These are phyloP conservation scores for Euplexia lucipara DNA, from an alignment of 2,888 invertebrate genomes.

Conservation along the genomic window DNA sequence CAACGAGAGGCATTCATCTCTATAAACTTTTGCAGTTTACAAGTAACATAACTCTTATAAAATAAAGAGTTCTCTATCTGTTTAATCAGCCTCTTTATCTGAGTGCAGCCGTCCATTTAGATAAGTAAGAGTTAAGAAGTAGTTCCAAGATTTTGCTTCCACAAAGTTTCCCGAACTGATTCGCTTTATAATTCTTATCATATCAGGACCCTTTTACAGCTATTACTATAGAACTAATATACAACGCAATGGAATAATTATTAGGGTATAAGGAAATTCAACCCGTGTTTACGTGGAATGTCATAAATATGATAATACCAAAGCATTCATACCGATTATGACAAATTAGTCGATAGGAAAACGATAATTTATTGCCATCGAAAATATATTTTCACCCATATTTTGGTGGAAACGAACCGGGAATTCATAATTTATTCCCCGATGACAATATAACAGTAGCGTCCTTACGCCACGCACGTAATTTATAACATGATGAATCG, in stretches of 20 bases:
- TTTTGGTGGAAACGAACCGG: slow-evolving; percentile 26
- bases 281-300: slow-evolving; percentile 25
- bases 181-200: slow-evolving; percentile 6
- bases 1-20: slow-evolving; percentile 44
- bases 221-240: not conserved
- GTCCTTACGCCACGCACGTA: slow-evolving; percentile 42
- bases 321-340: slow-evolving; percentile 55
- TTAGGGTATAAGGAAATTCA: slow-evolving; percentile 31
- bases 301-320: slow-evolving; percentile 56
- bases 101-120: slow-evolving; percentile 33
- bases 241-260: slow-evolving; percentile 7
- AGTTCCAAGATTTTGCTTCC: slow-evolving; percentile 19
- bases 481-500: slow-evolving; percentile 41
- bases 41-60: slow-evolving; percentile 45
- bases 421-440: slow-evolving; percentile 53
- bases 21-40: slow-evolving; percentile 45
- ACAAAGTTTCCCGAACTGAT: not conserved
- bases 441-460: slow-evolving; percentile 46
- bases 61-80: slow-evolving; percentile 41
- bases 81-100: slow-evolving; percentile 46
- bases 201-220: not conserved
- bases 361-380: slow-evolving; percentile 51
- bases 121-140: slow-evolving; percentile 36
- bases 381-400: slow-evolving; percentile 58
- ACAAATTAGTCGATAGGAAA: slow-evolving; percentile 57